phyloP scores from a whole-genome alignment of 2,113 vertebrate species.

The Varanus salvator region DNA sequence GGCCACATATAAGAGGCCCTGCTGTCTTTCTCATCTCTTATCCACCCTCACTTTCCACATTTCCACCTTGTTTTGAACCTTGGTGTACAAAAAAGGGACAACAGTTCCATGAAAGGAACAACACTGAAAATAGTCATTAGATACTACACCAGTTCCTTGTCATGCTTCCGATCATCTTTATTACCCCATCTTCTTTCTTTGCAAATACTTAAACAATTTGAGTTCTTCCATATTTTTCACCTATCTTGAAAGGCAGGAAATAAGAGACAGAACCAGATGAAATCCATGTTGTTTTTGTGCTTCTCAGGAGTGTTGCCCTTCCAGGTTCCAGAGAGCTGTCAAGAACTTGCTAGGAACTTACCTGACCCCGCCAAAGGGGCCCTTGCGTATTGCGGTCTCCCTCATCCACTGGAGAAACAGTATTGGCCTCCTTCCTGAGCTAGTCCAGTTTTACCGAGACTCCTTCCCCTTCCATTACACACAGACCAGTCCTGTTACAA shows the following conservation, averaged over 20 bases:
- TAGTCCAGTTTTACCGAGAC: not conserved
- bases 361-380: conserved; percentile 21
- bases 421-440: conserved; percentile 9
- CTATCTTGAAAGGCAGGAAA: conserved; percentile 43
- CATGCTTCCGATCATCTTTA: accelerated
- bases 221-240: conserved; percentile 35
- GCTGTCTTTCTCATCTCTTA: conserved; percentile 9
- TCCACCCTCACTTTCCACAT: not conserved
- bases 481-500: conserved; percentile 75
- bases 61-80: conserved; percentile 28
- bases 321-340: conserved; percentile 63
- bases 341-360: not conserved
- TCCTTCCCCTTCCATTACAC: conserved; percentile 38
- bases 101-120: no score
- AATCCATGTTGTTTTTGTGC: not conserved
- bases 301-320: conserved; percentile 34
- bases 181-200: conserved; percentile 60
- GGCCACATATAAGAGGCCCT: not conserved
- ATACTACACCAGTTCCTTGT: not conserved
- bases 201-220: conserved; percentile 51
- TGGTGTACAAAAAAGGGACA: conserved; percentile 36
- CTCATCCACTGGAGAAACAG: conserved; percentile 54
- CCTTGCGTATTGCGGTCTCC: conserved; percentile 52
- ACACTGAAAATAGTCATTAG: no score
- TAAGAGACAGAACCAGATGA: not conserved